Conservation (phyloP, 2,888 invertebrate genomes). For the Cybosia mesomella region DNA sequence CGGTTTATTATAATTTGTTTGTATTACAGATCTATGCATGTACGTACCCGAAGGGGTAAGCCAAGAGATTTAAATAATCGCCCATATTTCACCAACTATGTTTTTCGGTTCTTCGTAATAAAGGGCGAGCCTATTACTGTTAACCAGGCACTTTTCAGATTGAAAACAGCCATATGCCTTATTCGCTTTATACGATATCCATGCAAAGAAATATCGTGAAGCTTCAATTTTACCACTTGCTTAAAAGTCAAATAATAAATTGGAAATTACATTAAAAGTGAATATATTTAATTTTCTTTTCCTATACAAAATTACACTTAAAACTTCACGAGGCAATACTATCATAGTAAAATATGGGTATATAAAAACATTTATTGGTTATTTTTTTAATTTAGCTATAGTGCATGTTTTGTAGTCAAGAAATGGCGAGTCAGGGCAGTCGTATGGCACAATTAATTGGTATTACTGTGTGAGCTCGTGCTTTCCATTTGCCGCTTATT, state of each 20-base stretch:
- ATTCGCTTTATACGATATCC: too few species aligned
- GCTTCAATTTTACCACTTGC: background rate
- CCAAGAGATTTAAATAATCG: background rate
- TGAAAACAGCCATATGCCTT: too few species aligned
- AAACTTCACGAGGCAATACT: background rate
- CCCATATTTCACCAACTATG: background rate
- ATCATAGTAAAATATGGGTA: too few species aligned
- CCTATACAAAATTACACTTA: background rate
- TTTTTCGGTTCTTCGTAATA: background rate
- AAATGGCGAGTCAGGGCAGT: slow-evolving; percentile 11
- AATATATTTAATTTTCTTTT: background rate
- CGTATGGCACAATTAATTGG: slow-evolving; percentile 76
- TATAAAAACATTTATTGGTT: background rate
- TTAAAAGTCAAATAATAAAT: background rate
- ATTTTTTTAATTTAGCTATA: slow-evolving; percentile 13
- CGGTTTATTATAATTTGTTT: background rate
- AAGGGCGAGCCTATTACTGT: background rate
- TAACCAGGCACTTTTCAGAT: background rate
- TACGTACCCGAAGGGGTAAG: background rate
- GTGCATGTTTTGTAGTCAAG: slow-evolving; percentile 8
- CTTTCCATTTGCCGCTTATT: slow-evolving; percentile 78
- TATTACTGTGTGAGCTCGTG: slow-evolving; percentile 78
- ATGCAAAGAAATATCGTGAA: background rate
- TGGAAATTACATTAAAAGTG: background rate
- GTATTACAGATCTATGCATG: background rate